Base-by-base conservation (phyloP, 2,888 invertebrate species). In the Thysanoteuthis rhombus region DNA sequence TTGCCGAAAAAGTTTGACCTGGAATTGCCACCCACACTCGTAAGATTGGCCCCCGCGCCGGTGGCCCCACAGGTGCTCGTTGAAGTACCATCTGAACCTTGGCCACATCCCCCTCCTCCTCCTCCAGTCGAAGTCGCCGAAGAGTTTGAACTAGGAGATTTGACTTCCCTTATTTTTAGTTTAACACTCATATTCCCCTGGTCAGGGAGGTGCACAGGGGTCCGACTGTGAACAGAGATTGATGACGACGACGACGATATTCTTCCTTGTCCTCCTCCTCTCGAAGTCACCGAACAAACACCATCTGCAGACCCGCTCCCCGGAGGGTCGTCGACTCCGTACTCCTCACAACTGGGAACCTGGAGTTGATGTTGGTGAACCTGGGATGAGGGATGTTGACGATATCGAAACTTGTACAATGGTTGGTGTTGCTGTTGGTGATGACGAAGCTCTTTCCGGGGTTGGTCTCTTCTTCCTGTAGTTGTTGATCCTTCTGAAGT, bases 101-200 rank as follows among this genome's bases (percentile, higher is more conserved):
- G 75, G n/a, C 75, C 22, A 52, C 47, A 47, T 47, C n/a, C 75
- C n/a, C 58, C 58, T 1, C 91, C 40, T 32, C 91, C 91, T 19
- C 42, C 40, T n/a, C n/a, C 40, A 6, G 28, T 92, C 10, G 38
- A 39, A 39, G 90, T 39, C 10, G 92, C 10, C 8, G 92, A 92
- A n/a, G 92, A 39, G 10, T 32, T 45, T n/a, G 91, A 91, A 91
- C 91, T 91, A 12, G 91, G 42, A 42, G 92, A 45, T 32, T 92
- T 92, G 5, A 92, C 45, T 40, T 92, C 92, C n/a, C 92, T 92
- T 92, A 92, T 92, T 42, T 92, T 92, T 32, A 92, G 42, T 92
- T 92, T 92, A 12, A 92, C 92, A 92, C 92, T 92, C 92, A 92
- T 92, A 8, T 92, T 92, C 42, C 42, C 92, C 40, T n/a, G n/a